Base-by-base conservation (phyloP, 2,113 vertebrate species). In the Heterotis niloticus region DNA sequence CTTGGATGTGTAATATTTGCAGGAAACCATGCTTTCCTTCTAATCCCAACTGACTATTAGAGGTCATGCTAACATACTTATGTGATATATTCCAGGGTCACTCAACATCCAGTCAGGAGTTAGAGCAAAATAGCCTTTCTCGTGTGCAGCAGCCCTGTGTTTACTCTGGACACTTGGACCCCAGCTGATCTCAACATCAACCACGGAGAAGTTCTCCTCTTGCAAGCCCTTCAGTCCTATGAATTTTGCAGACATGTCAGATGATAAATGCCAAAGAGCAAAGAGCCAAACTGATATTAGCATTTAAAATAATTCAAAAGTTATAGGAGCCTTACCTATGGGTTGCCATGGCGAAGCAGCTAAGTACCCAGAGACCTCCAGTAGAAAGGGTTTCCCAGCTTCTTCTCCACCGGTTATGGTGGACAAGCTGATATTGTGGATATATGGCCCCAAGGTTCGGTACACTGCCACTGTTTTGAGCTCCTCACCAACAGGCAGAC, bases 331-430 rank as follows among this genome's bases (percentile, higher is more conserved):
- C 86, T 87, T 80, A 92, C 91, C 89, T 85, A 82, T 78, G 24
- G 81, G 67, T 76, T 87, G 85, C 29, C 13, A 17, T 7, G 72
- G 79, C 54, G 59, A n/a, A 76, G 79, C 82, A 67, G 85, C 83
- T 74, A 88, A 77, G 70, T 84, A 89, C 73, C 87, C 86, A 81
- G 83, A 86, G 12, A 89, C 81, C 24, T 87, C 76, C 44, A 82
- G 54, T 10, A 80, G 81, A 81, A 88, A 86, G 56, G 44, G 79
- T 34, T 81, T 83, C 57, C 84, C 87, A 79, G 73, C 57, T 26
- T 85, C 82, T 34, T 82, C 76, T 71, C 62, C 83, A 51, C 85
- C 81, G 64, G 82, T 62, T 59, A 79, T 77, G 1, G 72, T 9
- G 51, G 78, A 83, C 54, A 85, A 64, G 51, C 75, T 82, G 1